A percentile compares a stretch with the other conserved stretches of the same genome.
phyloP scores from a whole-genome alignment of 2,113 vertebrate species.

The Halichoeres trimaculatus region DNA sequence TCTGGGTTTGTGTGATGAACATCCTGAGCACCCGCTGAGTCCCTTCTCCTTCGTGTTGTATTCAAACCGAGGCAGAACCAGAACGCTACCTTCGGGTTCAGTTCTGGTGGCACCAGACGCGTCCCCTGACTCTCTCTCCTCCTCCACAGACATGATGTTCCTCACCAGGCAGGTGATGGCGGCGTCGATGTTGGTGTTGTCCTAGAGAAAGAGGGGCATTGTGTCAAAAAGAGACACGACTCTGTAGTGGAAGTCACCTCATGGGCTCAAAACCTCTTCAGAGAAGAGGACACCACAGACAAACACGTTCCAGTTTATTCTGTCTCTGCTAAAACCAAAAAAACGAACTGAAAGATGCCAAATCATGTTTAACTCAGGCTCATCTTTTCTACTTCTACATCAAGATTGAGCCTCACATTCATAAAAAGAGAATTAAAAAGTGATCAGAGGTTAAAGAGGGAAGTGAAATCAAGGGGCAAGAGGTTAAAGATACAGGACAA shows the following conservation, averaged over 20 bases:
- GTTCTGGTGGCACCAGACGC: background rate
- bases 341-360: background rate
- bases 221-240: too few species aligned
- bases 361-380: background rate
- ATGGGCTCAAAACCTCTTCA: too few species aligned
- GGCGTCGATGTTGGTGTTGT: conserved; percentile 84
- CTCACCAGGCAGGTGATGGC: conserved; percentile 82
- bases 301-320: too few species aligned
- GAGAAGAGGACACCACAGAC: too few species aligned
- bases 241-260: too few species aligned
- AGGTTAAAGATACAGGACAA: background rate
- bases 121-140: conserved; percentile 34
- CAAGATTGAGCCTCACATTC: too few species aligned
- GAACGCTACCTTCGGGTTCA: conserved; percentile 54
- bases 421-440: background rate
- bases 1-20: conserved; percentile 45
- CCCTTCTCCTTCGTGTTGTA: conserved; percentile 61
- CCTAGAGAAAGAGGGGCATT: conserved; percentile 57
- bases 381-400: background rate
- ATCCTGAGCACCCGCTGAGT: conserved; percentile 64
- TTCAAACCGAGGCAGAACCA: conserved; percentile 77
- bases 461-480: background rate
- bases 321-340: too few species aligned
- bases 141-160: conserved; percentile 78
- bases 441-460: background rate